Conservation (phyloP, 2,888 invertebrate species). For the Lepidocyrtoides sp. region DNA sequence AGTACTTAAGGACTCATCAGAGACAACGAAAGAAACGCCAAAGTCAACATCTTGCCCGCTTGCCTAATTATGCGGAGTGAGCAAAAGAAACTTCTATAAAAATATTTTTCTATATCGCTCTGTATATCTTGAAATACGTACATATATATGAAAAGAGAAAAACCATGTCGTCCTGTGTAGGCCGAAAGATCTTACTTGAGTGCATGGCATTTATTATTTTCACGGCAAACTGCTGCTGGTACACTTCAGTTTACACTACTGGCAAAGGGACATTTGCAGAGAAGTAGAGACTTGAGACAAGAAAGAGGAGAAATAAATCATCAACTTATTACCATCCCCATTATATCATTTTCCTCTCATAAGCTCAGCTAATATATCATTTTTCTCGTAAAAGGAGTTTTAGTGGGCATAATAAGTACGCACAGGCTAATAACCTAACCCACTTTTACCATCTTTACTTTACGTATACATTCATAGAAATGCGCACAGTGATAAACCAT, state of each 20-base stretch:
- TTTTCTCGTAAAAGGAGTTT: slow-evolving; percentile 54
- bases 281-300: slow-evolving; percentile 6
- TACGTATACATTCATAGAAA: no score
- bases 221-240: neutral
- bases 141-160: neutral
- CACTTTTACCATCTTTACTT: no score
- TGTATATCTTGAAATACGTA: neutral
- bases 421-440: no score
- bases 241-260: neutral
- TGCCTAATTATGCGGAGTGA: slow-evolving; percentile 29
- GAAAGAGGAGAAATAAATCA: slow-evolving; percentile 65
- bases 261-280: slow-evolving; percentile 4
- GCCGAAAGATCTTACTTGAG: neutral
- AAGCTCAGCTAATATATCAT: slow-evolving; percentile 68
- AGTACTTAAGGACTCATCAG: neutral
- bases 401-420: slow-evolving; percentile 18
- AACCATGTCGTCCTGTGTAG: neutral
- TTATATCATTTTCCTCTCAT: slow-evolving; percentile 71
- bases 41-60: slow-evolving; percentile 37
- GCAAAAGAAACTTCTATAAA: neutral
- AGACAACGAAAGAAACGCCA: neutral
- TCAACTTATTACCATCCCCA: slow-evolving; percentile 56
- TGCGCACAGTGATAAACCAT: no score
- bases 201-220: neutral
- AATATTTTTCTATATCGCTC: no score